Conservation (phyloP, 2,888 invertebrate species). For the Syrphus vitripennis region DNA sequence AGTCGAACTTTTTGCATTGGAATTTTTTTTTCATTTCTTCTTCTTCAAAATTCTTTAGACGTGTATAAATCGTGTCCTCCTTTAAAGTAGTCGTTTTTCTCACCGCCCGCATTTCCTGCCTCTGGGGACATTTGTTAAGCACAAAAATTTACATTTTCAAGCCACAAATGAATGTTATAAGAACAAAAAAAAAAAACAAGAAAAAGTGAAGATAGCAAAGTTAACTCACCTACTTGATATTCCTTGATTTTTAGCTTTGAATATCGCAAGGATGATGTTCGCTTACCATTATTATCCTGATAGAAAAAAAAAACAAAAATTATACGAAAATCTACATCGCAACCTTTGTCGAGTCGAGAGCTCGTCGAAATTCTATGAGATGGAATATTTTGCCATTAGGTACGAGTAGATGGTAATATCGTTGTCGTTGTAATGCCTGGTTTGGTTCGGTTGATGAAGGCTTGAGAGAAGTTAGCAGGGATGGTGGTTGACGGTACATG, state of each 20-base stretch:
- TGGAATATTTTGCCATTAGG: conserved; percentile 36
- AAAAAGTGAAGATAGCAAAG: conserved; percentile 14
- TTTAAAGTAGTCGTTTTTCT: not conserved
- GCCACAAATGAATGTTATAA: conserved; percentile 32
- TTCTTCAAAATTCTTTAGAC: not conserved
- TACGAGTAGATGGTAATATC: not conserved
- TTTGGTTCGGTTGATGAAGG: not conserved
- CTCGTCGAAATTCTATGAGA: conserved; percentile 20
- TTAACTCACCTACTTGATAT: conserved; percentile 68
- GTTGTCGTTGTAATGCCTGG: not conserved
- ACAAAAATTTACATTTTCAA: conserved; percentile 67
- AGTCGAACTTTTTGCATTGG: conserved; percentile 33
- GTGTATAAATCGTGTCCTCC: conserved; percentile 1
- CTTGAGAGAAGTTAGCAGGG: not conserved
- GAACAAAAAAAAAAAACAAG: conserved; percentile 2
- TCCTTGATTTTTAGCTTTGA: conserved; percentile 45
- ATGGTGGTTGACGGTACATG: not conserved
- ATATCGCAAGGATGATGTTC: conserved; percentile 6
- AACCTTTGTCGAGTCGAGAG: conserved; percentile 36
- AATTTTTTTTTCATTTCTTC: conserved; percentile 27
- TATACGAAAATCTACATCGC: conserved; percentile 23
- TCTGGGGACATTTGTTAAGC: conserved; percentile 66
- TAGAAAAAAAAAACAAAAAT: conserved; percentile 1
- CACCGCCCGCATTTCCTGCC: conserved; percentile 24
- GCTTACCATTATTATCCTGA: not conserved